Base-by-base conservation (phyloP, 2,113 vertebrate species). In the Sapajus apella region DNA sequence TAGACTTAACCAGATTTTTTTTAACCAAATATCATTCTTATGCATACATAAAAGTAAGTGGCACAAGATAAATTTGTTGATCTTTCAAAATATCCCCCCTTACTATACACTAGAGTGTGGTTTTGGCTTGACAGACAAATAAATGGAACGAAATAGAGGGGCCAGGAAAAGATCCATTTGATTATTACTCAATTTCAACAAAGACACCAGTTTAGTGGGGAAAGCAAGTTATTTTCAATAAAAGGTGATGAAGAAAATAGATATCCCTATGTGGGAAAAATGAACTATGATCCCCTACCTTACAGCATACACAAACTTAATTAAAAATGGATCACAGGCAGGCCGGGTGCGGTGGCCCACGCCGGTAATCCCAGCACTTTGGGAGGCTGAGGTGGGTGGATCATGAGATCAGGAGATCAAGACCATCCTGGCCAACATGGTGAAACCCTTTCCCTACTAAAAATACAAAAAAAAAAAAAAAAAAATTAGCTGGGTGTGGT, bases 111-210 rank as follows among this genome's bases (percentile, higher is more conserved):
- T 70, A 75, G 11, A 68, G 52, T 47, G 87, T 58, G 27, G 27
- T 64, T 64, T 64, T 30, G 61, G 61, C 61, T 79, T 14, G 61
- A 43, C 66, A 88, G 64, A 92, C 21, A 87, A 66, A 68, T 3
- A 68, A 6, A 87, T 5, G 25, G 12, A 85, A 81, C 0, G 66
- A 21, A 86, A 72, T 4, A 45, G 35, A 32, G 37, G 20, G 9
- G 81, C 32, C 30, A 95, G 40, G 66, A 95, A 96, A 89, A 73
- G 79, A 77, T 6, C 66, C 25, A 73, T 73, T 27, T 87, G 37
- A 70, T 77, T 96, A 66, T n/a, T 61, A 90, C 37, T 92, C 11
- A 52, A 56, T 61, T 92, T 89, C 68, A 70, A 73, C 25, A 96
- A 96, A 82, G 23, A 86, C 1, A 50, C 18, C 27, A 68, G 13